A percentile compares a stretch with the other conserved stretches of the same genome.
Evolutionary conservation across 2,797 vertebrate genomes (phyloP).

Genomic region (Aeoliscus strigatus): DNA sequence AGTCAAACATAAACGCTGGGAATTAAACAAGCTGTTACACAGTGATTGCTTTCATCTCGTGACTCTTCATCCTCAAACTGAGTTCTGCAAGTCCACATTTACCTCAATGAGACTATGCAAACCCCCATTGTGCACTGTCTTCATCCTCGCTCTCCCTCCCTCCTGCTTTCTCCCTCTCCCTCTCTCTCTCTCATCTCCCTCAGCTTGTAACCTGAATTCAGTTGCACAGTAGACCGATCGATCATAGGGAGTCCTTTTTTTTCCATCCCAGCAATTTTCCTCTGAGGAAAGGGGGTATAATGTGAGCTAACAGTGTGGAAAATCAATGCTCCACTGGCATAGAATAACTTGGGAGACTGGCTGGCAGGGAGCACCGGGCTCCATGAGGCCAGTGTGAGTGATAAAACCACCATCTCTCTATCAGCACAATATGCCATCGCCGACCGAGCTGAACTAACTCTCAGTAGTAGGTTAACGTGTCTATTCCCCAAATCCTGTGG

Average conservation of each 20-base stretch:
- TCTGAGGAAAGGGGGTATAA: slow-evolving; percentile 73
- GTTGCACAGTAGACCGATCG: slow-evolving; percentile 69
- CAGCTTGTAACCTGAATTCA: slow-evolving; percentile 74
- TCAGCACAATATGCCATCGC: slow-evolving; percentile 48
- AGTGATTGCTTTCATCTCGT: too few relatives aligned
- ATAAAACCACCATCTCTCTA: slow-evolving; percentile 64
- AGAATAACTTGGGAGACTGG: slow-evolving; percentile 70
- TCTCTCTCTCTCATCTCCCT: slow-evolving; percentile 52
- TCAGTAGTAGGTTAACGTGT: slow-evolving; percentile 63
- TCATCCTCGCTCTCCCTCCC: slow-evolving; percentile 11
- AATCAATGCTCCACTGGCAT: slow-evolving; percentile 75
- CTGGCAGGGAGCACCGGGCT: slow-evolving; percentile 60
- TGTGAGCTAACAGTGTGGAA: slow-evolving; percentile 78
- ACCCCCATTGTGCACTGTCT: slow-evolving; percentile 29
- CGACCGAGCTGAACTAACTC: slow-evolving; percentile 44
- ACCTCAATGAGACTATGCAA: slow-evolving; percentile 38
- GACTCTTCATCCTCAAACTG: too few relatives aligned
- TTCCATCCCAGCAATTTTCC: slow-evolving; percentile 70
- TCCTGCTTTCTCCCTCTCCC: slow-evolving; percentile 13
- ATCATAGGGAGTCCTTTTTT: slow-evolving; percentile 71
- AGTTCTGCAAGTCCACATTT: slow-evolving; percentile 45
- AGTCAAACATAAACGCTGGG: too few relatives aligned
- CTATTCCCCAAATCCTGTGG: slow-evolving; percentile 55
- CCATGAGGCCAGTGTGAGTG: slow-evolving; percentile 62
- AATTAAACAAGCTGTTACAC: too few relatives aligned